Percentiles rank a stretch among this genome's conserved stretches.
Evolutionary conservation across 1,140 invertebrate species (phyloP).

Genomic region (Drosophila albomicans): DNA sequence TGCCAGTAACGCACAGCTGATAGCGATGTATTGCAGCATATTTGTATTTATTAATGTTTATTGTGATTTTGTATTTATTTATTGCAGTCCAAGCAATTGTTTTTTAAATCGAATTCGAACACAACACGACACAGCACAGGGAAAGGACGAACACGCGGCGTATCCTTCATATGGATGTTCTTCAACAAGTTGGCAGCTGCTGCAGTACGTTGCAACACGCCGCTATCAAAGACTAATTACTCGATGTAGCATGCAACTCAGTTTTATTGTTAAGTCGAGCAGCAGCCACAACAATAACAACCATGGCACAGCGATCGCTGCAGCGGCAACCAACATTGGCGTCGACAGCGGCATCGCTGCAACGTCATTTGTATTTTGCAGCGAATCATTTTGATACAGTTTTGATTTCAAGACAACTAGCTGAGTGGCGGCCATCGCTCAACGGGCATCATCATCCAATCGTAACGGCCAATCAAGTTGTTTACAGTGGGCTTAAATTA

Average conservation of each 20-base stretch:
- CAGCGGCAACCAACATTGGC: constrained; percentile 28
- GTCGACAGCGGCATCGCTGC: constrained; percentile 21
- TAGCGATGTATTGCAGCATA: constrained; percentile 53
- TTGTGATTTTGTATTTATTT: constrained; percentile 5
- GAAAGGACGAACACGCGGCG: constrained; percentile 57
- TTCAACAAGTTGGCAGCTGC: constrained; percentile 57
- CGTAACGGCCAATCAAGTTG: constrained; percentile 19
- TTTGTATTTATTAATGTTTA: constrained; percentile 20
- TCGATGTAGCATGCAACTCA: constrained; percentile 76
- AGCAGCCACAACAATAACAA: constrained; percentile 10
- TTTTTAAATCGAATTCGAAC: constrained; percentile 6
- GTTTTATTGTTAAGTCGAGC: constrained; percentile 81
- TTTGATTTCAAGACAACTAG: constrained; percentile 76
- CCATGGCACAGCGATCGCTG: constrained; percentile 15
- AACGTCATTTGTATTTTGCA: constrained; percentile 33
- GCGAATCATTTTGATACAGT: constrained; percentile 62
- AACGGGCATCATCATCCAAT: constrained; percentile 32
- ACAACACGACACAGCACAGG: constrained; percentile 39
- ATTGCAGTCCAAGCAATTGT: background rate
- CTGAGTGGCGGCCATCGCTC: constrained; percentile 61
- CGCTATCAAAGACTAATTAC: constrained; percentile 81
- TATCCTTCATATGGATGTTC: constrained; percentile 75
- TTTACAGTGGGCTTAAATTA: constrained; percentile 35
- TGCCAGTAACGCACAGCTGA: constrained; percentile 59
- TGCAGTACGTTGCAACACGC: constrained; percentile 72